Evolutionary conservation across 1,140 invertebrate genomes (phyloP), one percentile per base, ranked within the genome.

Genomic region (Sitobion miscanthi): DNA sequence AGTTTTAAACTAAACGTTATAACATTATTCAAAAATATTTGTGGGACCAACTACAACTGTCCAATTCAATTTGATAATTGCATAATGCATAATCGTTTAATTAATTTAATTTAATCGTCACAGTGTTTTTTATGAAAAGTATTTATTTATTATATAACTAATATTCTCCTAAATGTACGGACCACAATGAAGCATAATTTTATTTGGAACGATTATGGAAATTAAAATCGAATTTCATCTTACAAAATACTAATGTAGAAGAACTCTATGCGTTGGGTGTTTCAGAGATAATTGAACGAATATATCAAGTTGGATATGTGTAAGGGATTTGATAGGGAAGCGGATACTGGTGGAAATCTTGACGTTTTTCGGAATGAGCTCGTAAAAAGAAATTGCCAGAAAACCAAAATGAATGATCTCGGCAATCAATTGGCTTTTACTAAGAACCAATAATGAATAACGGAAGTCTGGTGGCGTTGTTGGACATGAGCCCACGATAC

Each of bases 351-450:
- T 9, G 23, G 30, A n/a, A n/a, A 17, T 77, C 62, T 87, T 49
- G 86, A 87, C 86, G 30, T 87, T 87, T 87, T 47, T 49, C 45
- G 47, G 20, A 87, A 87, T n/a, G 86, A 87, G 86, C 86, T 47
- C 45, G 86, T 49, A 87, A 87, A 86, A 87, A 87, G 86, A 87
- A 49, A 87, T 87, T 87, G 86, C 86, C 45, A 47, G 23, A n/a
- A 49, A n/a, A 30, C 25, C 86, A 49, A 87, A 87, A 87, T 87
- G 86, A 87, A 87, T n/a, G 86, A 87, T 87, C 25, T 87, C 25
- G 86, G 25, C 47, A 49, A 87, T 87, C 86, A 87, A 87, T 87
- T 49, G 47, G 25, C 86, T 47, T 30, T 87, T 87, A n/a, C 86
- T n/a, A 45, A 77, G 62, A 77, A 77, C 62, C 62, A 17, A 77